Base-by-base conservation (phyloP, 2,797 vertebrate species). In the Eulemur albifrons region DNA sequence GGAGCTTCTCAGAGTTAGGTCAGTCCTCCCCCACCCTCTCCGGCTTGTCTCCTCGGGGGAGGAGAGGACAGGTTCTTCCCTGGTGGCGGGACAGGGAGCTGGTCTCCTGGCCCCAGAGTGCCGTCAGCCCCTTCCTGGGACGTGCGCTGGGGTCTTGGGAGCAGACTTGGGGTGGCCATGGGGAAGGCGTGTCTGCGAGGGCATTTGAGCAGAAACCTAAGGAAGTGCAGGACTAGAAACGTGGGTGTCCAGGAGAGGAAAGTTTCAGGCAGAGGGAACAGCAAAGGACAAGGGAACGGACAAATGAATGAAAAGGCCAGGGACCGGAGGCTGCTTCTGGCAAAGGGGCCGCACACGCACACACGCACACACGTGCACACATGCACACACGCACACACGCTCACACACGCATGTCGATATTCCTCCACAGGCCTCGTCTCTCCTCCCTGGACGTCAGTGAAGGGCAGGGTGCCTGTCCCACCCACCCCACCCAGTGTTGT, bases 51-150 rank as follows among this genome's bases (percentile, higher is more conserved):
- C 14, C 73, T 10, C 50, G 54, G 45, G 30, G 21, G 54, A 43
- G 57, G 27, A 20, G 0, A 6, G 21, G 18, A 21, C 0, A 0
- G 15, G 2, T 30, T 50, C 52, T 4, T 7, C n/a, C 17, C 40
- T 5, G 5, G n/a, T 15, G 18, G 59, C 2, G 30, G 18, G 17
- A 38, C 4, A 1, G 27, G 43, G 12, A 57, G 38, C 32, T 0
- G 13, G 15, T 59, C 20, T 50, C 50, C 59, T 25, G 10, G 18
- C n/a, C 20, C 32, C 54, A 17, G 43, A 10, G 2, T 35, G 48
- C 81, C 63, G 35, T 40, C 23, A 10, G 4, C 30, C 12, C 13
- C 45, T 23, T 25, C 21, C 2, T 4, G 17, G 63, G 52, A 30
- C 0, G 0, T 7, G 45, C 7, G 2, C 52, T 40, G 30, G 5